A percentile compares a stretch with the other conserved stretches of the same genome.
Conservation (phyloP, 2,113 vertebrate species). For the Eulacestoma nigropectus region DNA sequence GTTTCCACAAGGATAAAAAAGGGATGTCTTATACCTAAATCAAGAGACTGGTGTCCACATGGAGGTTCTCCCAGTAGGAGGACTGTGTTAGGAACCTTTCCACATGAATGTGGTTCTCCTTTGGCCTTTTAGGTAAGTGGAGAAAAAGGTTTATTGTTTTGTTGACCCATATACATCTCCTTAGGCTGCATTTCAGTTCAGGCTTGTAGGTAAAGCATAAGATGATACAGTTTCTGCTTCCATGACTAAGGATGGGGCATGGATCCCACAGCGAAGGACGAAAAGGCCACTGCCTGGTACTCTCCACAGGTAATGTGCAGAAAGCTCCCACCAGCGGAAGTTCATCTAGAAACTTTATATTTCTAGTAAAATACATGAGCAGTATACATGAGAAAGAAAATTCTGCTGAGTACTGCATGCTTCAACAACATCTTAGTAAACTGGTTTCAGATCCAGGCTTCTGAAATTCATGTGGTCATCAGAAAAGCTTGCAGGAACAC, state of each 20-base stretch:
- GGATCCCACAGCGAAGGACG: background rate
- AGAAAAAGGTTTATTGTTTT: background rate
- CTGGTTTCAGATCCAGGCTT: background rate
- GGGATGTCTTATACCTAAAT: background rate
- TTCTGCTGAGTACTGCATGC: background rate
- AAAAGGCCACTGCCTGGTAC: background rate
- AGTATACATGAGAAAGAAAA: background rate
- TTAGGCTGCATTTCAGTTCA: background rate
- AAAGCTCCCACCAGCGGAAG: background rate
- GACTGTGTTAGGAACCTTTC: background rate
- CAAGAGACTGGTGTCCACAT: background rate
- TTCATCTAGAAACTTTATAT: background rate
- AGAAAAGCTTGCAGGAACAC: background rate
- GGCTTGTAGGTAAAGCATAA: background rate
- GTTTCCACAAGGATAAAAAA: background rate
- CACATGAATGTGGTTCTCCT: background rate
- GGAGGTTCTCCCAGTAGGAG: background rate
- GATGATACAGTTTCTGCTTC: background rate
- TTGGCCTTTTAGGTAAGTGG: background rate
- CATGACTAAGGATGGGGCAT: background rate
- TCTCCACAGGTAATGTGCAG: background rate
- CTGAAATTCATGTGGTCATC: background rate
- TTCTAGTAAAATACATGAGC: background rate
- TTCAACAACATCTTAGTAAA: background rate
- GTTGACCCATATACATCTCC: background rate